Conservation (phyloP, 2,113 vertebrate species). For the Nettapus auritus region DNA sequence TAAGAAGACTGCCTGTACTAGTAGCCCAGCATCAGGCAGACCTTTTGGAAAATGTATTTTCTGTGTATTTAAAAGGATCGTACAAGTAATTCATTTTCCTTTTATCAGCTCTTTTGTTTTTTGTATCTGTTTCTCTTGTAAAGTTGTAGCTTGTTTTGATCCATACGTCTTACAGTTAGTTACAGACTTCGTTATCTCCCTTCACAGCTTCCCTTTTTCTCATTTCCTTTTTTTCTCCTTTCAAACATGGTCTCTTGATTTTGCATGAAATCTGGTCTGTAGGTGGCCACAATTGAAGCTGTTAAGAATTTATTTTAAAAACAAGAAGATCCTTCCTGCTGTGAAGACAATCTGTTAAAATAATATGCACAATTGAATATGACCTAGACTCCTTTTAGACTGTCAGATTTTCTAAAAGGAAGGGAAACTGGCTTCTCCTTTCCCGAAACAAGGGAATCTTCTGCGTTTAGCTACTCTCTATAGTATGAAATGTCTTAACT, state of each 20-base stretch:
- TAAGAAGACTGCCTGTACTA: neutral
- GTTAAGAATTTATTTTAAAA: slow-evolving; percentile 56
- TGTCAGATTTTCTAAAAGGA: neutral
- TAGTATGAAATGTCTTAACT: neutral
- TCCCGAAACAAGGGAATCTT: neutral
- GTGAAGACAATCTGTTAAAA: slow-evolving; percentile 27
- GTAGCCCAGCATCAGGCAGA: neutral
- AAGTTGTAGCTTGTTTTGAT: neutral
- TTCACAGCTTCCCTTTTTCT: neutral
- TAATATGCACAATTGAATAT: neutral
- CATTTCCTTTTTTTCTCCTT: neutral
- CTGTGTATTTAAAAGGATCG: neutral
- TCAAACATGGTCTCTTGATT: neutral
- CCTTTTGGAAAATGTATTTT: neutral
- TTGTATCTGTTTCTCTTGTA: neutral
- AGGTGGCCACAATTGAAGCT: slow-evolving; percentile 47
- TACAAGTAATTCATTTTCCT: neutral
- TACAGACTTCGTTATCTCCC: neutral
- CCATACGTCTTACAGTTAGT: neutral
- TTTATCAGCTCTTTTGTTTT: neutral
- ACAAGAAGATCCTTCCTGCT: slow-evolving; percentile 30
- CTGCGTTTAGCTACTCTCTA: neutral
- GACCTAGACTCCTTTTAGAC: neutral
- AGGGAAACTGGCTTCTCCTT: neutral
- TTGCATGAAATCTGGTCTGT: slow-evolving; percentile 44